Base-by-base conservation (phyloP, 2,113 vertebrate genomes). In the Oreochromis tanganicae region DNA sequence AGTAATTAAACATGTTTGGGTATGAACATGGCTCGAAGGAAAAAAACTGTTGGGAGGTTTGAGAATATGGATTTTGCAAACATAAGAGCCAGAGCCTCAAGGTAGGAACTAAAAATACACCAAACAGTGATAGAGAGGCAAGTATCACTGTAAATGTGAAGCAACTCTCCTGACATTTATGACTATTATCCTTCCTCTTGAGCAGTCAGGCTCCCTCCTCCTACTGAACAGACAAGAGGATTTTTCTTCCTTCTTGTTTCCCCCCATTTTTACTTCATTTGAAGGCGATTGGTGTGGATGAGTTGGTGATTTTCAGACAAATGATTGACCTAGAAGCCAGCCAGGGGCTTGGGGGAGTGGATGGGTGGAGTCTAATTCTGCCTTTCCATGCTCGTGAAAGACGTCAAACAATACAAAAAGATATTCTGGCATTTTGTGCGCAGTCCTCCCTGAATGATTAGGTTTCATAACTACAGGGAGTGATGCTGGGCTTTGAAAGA, bases 311-410 rank as follows among this genome's bases (percentile, higher is more conserved):
- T 95, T 94, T 89, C 87, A 80, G 48, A 88, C 88, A 91, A 93
- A 95, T 94, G 95, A 95, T 90, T 96, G 95, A 96, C 96, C 96
- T 94, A 96, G 92, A 97, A 95, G 91, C 91, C 56, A 56, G 61
- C 90, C 71, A 80, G 87, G 87, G 81, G 88, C 80, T 9, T 50
- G 81, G 63, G 84, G 61, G 84, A 46, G 66, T 78, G 82, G 66
- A 80, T 85, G 91, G 93, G 93, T 91, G 94, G 93, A 93, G 91
- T 86, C 94, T 91, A 80, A 81, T 55, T 85, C 86, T 88, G 82
- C 78, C 89, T 84, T 66, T 82, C 46, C 27, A 61, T 88, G 59
- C 87, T 83, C 9, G 10, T n/a, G 75, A 87, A 87, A 80, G 68
- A 94, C 68, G 80, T 94, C 92, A 92, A 92, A 92, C 82, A 90